Evolutionary conservation across 2,113 vertebrate genomes (phyloP), one percentile per base, ranked within the genome.

Genomic region (Meleagris gallopavo): DNA sequence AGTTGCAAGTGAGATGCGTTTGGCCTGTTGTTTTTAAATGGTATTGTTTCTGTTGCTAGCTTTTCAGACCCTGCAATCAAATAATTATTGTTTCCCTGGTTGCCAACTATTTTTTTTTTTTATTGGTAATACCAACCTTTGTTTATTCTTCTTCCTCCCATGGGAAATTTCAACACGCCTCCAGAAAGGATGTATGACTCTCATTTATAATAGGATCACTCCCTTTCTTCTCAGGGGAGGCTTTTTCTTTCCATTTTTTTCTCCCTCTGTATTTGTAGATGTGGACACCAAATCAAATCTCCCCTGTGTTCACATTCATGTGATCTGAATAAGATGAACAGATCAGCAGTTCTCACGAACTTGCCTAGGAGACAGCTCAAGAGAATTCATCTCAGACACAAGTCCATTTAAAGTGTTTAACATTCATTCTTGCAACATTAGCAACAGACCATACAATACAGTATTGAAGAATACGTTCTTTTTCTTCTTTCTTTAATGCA

Each of bases 151-250:
- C 83, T 93, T 95, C 94, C 93, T 97, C 95, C 94, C 95, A 93
- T 90, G 96, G 94, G 96, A 97, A 95, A 95, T 93, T 95, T 97
- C 95, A 94, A 93, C 95, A 95, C 18, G 54, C 72, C 86, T 96
- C 83, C 92, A 94, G 89, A 94, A 94, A 45, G 69, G 81, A 93
- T 86, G 77, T 70, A 92, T 96, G 91, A 96, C 91, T 93, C 84
- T 94, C 81, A 86, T 89, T 95, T 94, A 94, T 89, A 94, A 95
- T 93, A 24, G 83, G 71, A 86, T 85, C 77, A 69, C 91, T 95
- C 93, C 84, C 84, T 82, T 95, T 96, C 89, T 96, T 96, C 94
- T 86, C 89, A 92, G 60, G 86, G 77, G 66, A 93, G 43, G 43
- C 77, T 88, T 60, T 88, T 40, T 90, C 70, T 88, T 89, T 61